phyloP scores from a whole-genome alignment of 2,888 invertebrate genomes.

The Tiphia femorata region DNA sequence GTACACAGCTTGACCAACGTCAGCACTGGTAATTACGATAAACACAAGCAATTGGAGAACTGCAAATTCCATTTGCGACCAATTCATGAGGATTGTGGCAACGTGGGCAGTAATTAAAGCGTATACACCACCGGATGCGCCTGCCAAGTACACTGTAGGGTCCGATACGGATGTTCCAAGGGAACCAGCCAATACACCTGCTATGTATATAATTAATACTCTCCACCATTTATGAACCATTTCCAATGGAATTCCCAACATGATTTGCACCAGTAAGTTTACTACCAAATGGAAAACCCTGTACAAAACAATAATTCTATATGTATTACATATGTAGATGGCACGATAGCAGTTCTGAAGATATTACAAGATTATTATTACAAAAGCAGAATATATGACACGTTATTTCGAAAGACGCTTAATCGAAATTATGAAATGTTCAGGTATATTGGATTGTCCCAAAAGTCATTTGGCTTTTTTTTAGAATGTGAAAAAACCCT shows the following conservation, averaged over 20 bases:
- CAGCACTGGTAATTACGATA: slow-evolving; percentile 82
- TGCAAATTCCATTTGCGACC: slow-evolving; percentile 96
- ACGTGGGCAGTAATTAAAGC: slow-evolving; percentile 94
- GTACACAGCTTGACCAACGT: slow-evolving; percentile 92
- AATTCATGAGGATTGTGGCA: slow-evolving; percentile 94
- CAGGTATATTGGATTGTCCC: no score
- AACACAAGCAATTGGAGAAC: slow-evolving; percentile 87
- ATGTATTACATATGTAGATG: background rate
- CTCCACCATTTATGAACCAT: slow-evolving; percentile 98
- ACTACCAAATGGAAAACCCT: slow-evolving; percentile 90
- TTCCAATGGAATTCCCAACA: slow-evolving; percentile 94
- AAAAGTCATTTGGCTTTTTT: no score
- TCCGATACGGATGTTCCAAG: slow-evolving; percentile 85
- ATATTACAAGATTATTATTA: no score
- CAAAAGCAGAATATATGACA: no score
- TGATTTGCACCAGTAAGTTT: slow-evolving; percentile 91
- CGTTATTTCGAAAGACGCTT: no score
- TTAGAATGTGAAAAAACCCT: background rate
- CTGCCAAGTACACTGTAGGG: slow-evolving; percentile 86
- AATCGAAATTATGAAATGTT: no score
- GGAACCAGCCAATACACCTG: slow-evolving; percentile 88
- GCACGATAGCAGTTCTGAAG: background rate
- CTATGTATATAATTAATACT: slow-evolving; percentile 84
- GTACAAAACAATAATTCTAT: slow-evolving; percentile 40
- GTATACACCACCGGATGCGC: slow-evolving; percentile 96